Conservation (phyloP, 2,888 invertebrate genomes). For the Drosophila yooni region DNA sequence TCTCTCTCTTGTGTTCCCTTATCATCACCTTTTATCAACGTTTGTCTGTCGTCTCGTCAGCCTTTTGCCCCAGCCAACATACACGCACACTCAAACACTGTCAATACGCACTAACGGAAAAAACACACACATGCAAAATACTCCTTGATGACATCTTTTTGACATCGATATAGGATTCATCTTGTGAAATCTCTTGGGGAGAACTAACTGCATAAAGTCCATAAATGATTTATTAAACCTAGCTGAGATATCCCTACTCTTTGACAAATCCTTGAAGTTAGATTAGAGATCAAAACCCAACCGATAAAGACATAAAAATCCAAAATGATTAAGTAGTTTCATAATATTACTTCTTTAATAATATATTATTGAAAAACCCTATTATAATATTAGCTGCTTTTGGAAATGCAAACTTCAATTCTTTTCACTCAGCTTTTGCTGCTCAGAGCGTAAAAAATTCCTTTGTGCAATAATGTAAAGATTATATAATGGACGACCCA, state of each 20-base stretch:
- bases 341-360: not conserved
- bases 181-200: not conserved
- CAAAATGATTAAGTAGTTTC: not conserved
- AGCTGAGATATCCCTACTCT: not conserved
- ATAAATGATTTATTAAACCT: not conserved
- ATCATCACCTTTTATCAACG: constrained; percentile 49
- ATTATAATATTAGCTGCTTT: not conserved
- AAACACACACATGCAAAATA: not conserved
- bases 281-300: not conserved
- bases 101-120: constrained; percentile 20
- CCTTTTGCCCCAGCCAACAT: constrained; percentile 21
- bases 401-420: not conserved
- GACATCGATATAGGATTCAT: not conserved
- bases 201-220: not conserved
- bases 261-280: not conserved
- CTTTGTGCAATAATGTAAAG: not conserved
- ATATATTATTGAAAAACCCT: not conserved
- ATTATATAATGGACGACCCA: not conserved
- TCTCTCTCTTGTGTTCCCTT: constrained; percentile 11
- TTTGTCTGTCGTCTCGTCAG: constrained; percentile 65
- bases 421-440: not conserved
- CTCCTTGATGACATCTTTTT: not conserved
- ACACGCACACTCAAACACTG: constrained; percentile 2
- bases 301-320: not conserved
- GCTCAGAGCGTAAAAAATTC: not conserved